Evolutionary conservation across 2,797 vertebrate genomes (phyloP).

Genomic region (Peromyscus nudipes): DNA sequence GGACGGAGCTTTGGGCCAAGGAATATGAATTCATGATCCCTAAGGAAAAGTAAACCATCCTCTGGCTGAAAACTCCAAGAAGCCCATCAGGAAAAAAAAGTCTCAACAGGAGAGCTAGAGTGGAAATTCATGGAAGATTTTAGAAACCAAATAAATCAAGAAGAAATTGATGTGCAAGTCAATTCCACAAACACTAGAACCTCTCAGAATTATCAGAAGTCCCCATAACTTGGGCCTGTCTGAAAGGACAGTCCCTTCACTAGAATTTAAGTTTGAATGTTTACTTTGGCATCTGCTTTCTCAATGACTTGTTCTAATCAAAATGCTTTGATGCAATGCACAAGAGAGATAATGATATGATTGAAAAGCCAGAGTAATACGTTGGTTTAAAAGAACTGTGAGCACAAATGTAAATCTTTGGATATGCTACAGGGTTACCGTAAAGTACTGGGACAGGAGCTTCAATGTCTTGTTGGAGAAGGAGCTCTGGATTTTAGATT

Average conservation of each 20-base stretch:
- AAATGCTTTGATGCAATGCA: slow-evolving; percentile 89
- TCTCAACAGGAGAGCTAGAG: slow-evolving; percentile 82
- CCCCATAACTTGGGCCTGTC: slow-evolving; percentile 62
- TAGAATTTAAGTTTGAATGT: slow-evolving; percentile 88
- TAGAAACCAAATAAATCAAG: slow-evolving; percentile 86
- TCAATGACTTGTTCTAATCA: slow-evolving; percentile 87
- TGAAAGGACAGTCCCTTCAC: slow-evolving; percentile 83
- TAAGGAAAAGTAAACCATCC: slow-evolving; percentile 51
- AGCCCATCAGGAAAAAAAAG: slow-evolving; percentile 72
- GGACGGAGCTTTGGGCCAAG: not conserved
- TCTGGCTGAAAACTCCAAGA: slow-evolving; percentile 72
- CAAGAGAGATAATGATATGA: slow-evolving; percentile 86
- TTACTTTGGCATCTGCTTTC: slow-evolving; percentile 88
- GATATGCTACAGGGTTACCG: slow-evolving; percentile 74
- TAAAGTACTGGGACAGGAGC: slow-evolving; percentile 64
- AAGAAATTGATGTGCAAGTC: slow-evolving; percentile 81
- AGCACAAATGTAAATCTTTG: slow-evolving; percentile 85
- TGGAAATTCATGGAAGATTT: slow-evolving; percentile 85
- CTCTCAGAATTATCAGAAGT: slow-evolving; percentile 81
- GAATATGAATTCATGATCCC: slow-evolving; percentile 67
- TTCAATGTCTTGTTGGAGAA: slow-evolving; percentile 79
- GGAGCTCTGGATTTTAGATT: slow-evolving; percentile 77
- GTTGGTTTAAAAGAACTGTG: slow-evolving; percentile 87
- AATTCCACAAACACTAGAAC: slow-evolving; percentile 84
- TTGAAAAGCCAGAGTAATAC: slow-evolving; percentile 80